Percentiles rank a stretch among this genome's conserved stretches.
phyloP scores from a whole-genome alignment of 2,888 invertebrate species.

The Apotomis betuletana region DNA sequence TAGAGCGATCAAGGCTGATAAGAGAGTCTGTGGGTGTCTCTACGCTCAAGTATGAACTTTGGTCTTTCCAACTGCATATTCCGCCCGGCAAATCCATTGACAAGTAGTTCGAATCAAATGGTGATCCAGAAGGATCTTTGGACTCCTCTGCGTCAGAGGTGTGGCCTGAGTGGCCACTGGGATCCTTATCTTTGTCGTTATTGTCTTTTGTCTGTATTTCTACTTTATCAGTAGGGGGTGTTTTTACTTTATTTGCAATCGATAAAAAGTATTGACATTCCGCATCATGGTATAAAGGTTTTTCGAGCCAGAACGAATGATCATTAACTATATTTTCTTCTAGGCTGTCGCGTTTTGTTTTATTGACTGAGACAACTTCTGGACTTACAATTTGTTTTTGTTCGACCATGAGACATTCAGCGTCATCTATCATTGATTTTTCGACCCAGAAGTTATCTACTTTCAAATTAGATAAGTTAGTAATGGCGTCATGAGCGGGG shows the following conservation, averaged over 20 bases:
- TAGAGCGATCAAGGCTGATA: conserved; percentile 53
- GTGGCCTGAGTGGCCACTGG: conserved; percentile 84
- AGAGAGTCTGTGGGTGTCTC: conserved; percentile 74
- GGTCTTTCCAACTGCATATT: conserved; percentile 91
- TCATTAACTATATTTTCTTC: conserved; percentile 71
- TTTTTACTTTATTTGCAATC: conserved; percentile 76
- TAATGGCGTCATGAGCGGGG: conserved; percentile 52
- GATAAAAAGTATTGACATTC: conserved; percentile 85
- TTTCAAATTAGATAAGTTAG: conserved; percentile 68
- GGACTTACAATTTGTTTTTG: conserved; percentile 52
- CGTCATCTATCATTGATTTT: conserved; percentile 83
- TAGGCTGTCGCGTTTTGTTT: conserved; percentile 51
- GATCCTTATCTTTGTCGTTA: conserved; percentile 85
- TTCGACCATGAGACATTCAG: conserved; percentile 73
- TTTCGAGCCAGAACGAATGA: conserved; percentile 84
- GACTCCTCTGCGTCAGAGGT: conserved; percentile 72
- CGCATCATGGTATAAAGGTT: conserved; percentile 85
- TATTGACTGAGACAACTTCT: conserved; percentile 34
- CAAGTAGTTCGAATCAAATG: conserved; percentile 84
- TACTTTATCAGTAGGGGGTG: conserved; percentile 52
- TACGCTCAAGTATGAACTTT: conserved; percentile 89
- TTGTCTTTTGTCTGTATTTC: conserved; percentile 69
- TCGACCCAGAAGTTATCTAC: conserved; percentile 85
- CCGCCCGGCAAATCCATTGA: conserved; percentile 91
- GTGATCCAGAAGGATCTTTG: conserved; percentile 61